Evolutionary conservation across 2,888 invertebrate genomes (phyloP).

Genomic region (Drosophila anceps): DNA sequence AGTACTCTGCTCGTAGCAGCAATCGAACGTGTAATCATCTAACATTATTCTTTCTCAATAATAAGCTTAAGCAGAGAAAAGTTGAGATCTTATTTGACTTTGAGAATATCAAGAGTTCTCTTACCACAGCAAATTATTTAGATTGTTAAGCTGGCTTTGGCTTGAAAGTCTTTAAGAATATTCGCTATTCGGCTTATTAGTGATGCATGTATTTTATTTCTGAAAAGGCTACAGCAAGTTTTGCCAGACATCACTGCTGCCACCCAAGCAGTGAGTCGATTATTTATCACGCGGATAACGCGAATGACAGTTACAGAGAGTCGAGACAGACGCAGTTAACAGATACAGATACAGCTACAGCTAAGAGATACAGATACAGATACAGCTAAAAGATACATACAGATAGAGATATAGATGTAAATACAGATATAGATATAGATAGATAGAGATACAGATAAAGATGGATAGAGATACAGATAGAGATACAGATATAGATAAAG

Average conservation of each 20-base stretch:
- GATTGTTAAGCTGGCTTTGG: background rate
- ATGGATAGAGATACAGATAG: background rate
- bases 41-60: background rate
- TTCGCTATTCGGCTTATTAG: background rate
- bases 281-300: constrained; percentile 60
- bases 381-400: background rate
- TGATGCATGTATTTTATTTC: background rate
- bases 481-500: background rate
- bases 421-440: background rate
- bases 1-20: background rate
- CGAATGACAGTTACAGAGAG: constrained; percentile 37
- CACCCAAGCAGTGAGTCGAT: constrained; percentile 56
- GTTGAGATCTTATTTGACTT: background rate
- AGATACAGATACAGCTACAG: constrained; percentile 16
- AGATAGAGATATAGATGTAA: background rate
- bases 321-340: constrained; percentile 19
- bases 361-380: background rate
- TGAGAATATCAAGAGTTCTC: background rate
- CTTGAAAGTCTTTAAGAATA: background rate
- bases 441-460: background rate
- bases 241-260: constrained; percentile 22
- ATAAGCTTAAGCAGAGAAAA: background rate
- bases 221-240: constrained; percentile 24
- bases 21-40: background rate
- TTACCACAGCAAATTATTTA: background rate